Evolutionary conservation across 2,797 vertebrate genomes (phyloP).

Genomic region (Amblyraja radiata): DNA sequence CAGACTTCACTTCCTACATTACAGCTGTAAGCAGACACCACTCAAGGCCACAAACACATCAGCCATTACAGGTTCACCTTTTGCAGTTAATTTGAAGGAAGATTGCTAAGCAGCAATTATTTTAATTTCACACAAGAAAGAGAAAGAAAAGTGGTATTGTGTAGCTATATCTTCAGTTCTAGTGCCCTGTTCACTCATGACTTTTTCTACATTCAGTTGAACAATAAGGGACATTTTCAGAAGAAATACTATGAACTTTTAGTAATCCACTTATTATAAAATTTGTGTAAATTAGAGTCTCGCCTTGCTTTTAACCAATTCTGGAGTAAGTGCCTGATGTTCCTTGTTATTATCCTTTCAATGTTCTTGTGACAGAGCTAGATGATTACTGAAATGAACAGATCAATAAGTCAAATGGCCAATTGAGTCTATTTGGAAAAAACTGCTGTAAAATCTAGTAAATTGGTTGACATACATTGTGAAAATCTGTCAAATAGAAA

Average conservation of each 20-base stretch:
- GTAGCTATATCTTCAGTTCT: background rate
- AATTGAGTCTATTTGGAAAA: conserved; percentile 40
- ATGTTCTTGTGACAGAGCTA: conserved; percentile 28
- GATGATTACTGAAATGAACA: conserved; percentile 39
- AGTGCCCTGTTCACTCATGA: background rate
- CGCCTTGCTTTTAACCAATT: conserved; percentile 33
- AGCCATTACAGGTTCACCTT: background rate
- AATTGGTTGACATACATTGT: conserved; percentile 37
- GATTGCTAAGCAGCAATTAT: background rate
- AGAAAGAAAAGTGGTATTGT: background rate
- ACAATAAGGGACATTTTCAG: conserved; percentile 21
- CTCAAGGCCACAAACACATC: background rate
- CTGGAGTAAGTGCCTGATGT: conserved; percentile 30
- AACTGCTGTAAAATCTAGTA: conserved; percentile 34
- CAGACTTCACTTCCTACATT: background rate
- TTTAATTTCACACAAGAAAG: background rate
- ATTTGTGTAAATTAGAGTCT: conserved; percentile 38
- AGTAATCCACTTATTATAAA: conserved; percentile 35
- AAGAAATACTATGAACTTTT: conserved; percentile 24
- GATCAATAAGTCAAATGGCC: conserved; percentile 40
- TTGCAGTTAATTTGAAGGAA: background rate
- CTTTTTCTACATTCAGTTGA: conserved; percentile 4
- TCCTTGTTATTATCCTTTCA: conserved; percentile 40
- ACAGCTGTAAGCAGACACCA: background rate
- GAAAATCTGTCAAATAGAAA: conserved; percentile 33